Evolutionary conservation across 2,113 vertebrate species (phyloP), one percentile per base, ranked within the genome.

Genomic region (Pitta sordida): DNA sequence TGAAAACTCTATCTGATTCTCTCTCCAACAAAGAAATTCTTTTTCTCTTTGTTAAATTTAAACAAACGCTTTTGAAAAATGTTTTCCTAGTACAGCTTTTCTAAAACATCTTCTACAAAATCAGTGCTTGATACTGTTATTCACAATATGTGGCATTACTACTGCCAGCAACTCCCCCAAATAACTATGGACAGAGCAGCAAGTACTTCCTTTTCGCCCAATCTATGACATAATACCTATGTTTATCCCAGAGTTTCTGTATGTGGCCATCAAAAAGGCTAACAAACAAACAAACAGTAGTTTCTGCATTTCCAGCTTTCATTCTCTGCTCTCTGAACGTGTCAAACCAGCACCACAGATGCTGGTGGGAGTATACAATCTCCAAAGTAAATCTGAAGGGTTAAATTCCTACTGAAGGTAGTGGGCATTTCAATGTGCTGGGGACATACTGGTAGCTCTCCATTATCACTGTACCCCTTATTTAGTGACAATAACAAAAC

Each of bases 381-480:
- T 64, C 51, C 36, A 29, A 15, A 53, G 29, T 16, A 86, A 65
- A 75, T 22, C 58, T 51, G 37, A 88, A 91, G 71, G 59, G 85
- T 88, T 91, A 90, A 91, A 67, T 51, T 70, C 51, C 34, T 41
- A 26, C 37, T 34, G 46, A 60, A 64, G 36, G 5, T 10, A 11
- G 8, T 48, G 75, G 29, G 36, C 2, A 2, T 76, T 75, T 86
- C 93, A 77, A 6, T 27, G 77, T 83, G 34, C 81, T 73, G 83
- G 36, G 69, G 63, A 90, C 55, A n/a, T 80, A 65, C 59, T 80
- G 71, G 68, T 95, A 93, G 73, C 83, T 89, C 83, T 89, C 39
- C 34, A 27, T 94, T 94, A 63, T 41, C 90, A 79, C 37, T 83
- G 56, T 48, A 76, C 36, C 49, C 39, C 75, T 92, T 89, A 65